Base-by-base conservation (phyloP, 2,113 vertebrate species). In the Neolamprologus cancellatus region DNA sequence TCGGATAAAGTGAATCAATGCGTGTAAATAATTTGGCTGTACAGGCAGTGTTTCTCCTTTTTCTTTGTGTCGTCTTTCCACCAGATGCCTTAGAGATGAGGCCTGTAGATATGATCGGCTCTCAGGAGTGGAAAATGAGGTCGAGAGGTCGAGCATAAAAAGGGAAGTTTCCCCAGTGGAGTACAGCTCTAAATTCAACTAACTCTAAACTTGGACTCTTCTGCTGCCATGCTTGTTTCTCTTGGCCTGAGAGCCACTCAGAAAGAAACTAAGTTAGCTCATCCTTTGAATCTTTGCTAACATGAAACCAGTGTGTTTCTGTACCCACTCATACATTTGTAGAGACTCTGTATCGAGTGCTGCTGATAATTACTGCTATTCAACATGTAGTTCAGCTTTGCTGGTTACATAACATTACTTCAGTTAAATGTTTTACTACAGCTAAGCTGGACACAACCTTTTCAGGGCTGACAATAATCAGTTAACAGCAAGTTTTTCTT, bases 101-200 rank as follows among this genome's bases (percentile, higher is more conserved):
- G 83, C 87, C 50, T 36, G 80, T 41, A 86, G 93, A 94, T 92
- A 85, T 84, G 87, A 90, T 93, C 89, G 12, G 90, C 91, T 95
- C 93, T 93, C 90, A 90, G 91, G 94, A 95, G 94, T 95, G 95
- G 96, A 96, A 96, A 96, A 95, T 94, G 82, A 94, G 92, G 94
- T 93, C 57, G 88, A 93, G 87, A 82, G 94, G 94, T 96, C 92
- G 79, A 76, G 87, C 81, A 92, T 93, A 93, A 94, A 96, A 95
- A 94, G 79, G 88, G 87, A 90, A 84, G 87, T 91, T 91, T 92
- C 88, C 95, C 95, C 95, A 93, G 89, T 55, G 85, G 95, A 93
- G 84, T 79, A 28, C 23, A 30, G 83, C 89, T 93, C 92, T 93
- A 95, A 94, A 94, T 94, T 92, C 85, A 83, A 84, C 85, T 90